Evolutionary conservation across 2,797 vertebrate species (phyloP).

Genomic region (Bradypodion ventrale): DNA sequence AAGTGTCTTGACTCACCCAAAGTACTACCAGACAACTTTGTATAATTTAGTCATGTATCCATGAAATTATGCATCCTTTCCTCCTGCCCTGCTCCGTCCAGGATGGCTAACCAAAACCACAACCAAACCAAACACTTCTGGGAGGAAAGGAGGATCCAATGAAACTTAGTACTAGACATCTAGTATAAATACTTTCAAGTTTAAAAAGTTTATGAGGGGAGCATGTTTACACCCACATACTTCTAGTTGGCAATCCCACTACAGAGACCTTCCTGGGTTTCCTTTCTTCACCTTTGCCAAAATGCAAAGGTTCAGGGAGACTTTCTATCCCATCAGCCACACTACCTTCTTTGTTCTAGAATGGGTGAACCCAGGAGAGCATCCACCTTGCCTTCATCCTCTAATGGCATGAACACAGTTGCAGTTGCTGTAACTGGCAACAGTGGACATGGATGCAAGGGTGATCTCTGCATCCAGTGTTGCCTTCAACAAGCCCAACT

Average conservation of each 20-base stretch:
- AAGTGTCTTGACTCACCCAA: background rate
- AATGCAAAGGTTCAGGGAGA: too few relatives aligned
- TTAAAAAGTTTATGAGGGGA: background rate
- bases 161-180: background rate
- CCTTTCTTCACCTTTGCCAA: background rate
- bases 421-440: background rate
- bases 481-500: background rate
- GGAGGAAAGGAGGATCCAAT: background rate
- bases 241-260: background rate
- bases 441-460: background rate
- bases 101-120: too few relatives aligned
- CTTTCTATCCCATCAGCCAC: too few relatives aligned
- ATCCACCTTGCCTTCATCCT: background rate
- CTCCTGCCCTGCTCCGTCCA: background rate
- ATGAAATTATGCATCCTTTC: background rate
- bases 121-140: background rate
- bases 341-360: too few relatives aligned
- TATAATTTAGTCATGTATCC: background rate
- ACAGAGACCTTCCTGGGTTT: background rate
- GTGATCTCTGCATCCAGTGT: background rate
- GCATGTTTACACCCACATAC: background rate
- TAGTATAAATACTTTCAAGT: background rate
- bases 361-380: too few relatives aligned
- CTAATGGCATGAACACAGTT: background rate
- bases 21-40: background rate